phyloP scores from a whole-genome alignment of 2,888 invertebrate genomes.

The Schrankia costaestrigalis region DNA sequence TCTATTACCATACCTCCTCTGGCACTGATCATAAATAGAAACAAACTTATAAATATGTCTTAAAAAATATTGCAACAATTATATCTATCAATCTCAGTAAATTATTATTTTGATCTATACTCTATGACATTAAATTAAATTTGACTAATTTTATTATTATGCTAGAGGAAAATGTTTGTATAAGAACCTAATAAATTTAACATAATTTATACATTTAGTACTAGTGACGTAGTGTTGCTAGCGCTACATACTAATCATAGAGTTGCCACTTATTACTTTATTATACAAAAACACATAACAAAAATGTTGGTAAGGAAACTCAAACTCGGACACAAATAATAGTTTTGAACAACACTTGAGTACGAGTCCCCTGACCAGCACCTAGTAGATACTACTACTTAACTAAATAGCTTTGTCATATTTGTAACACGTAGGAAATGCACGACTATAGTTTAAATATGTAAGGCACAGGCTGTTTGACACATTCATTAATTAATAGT shows the following conservation, averaged over 20 bases:
- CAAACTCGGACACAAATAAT: no score
- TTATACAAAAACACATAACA: conserved; percentile 9
- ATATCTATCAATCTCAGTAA: conserved; percentile 61
- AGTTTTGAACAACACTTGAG: no score
- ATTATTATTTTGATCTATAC: conserved; percentile 42
- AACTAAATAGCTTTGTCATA: conserved; percentile 18
- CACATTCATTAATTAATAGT: conserved; percentile 28
- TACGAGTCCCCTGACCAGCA: no score
- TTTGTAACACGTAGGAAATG: conserved; percentile 14
- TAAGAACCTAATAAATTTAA: conserved; percentile 31
- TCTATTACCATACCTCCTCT: conserved; percentile 21
- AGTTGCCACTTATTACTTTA: conserved; percentile 6
- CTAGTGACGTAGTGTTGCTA: conserved; percentile 40
- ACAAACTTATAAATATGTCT: conserved; percentile 39
- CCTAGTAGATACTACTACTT: no score
- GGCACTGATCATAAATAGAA: conserved; percentile 44
- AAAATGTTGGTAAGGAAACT: conserved; percentile 22
- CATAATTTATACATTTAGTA: conserved; percentile 38
- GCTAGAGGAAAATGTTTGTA: conserved; percentile 46
- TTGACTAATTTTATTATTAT: conserved; percentile 71
- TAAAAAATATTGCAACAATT: conserved; percentile 56
- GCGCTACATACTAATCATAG: conserved; percentile 18
- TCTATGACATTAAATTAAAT: conserved; percentile 48
- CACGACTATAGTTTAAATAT: conserved; percentile 17
- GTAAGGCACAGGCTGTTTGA: conserved; percentile 60